phyloP scores from a whole-genome alignment of 2,113 vertebrate genomes.

The Hoplias malabaricus region DNA sequence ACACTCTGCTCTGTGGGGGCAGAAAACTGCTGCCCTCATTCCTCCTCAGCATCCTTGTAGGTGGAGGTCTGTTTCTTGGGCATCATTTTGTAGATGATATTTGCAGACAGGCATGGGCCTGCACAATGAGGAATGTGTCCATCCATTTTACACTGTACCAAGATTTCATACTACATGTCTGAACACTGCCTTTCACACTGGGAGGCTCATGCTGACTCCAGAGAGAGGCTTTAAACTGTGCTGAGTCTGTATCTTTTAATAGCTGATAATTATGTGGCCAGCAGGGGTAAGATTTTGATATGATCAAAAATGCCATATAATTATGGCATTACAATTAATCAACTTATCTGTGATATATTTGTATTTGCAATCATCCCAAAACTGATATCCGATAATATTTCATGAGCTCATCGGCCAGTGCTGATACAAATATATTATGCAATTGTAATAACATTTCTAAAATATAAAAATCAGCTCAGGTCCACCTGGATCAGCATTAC shows the following conservation, averaged over 20 bases:
- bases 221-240: not conserved
- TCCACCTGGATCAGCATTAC: too few relatives aligned
- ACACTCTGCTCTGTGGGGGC: not conserved
- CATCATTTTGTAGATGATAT: not conserved
- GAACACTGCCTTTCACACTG: constrained; percentile 34
- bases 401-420: too few relatives aligned
- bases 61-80: constrained; percentile 9
- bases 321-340: too few relatives aligned
- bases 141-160: constrained; percentile 3
- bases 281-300: not conserved
- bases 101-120: constrained; percentile 46
- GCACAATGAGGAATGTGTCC: constrained; percentile 46
- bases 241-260: not conserved
- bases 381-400: too few relatives aligned
- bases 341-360: too few relatives aligned
- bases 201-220: not conserved
- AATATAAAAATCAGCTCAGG: too few relatives aligned
- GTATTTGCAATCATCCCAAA: too few relatives aligned
- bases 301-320: too few relatives aligned
- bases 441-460: too few relatives aligned
- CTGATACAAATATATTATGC: too few relatives aligned
- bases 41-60: not conserved
- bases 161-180: constrained; percentile 26
- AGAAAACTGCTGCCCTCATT: constrained; percentile 13
- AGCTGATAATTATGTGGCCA: not conserved